Conservation (phyloP, 2,113 vertebrate genomes). For the Todiramphus saurophagus region DNA sequence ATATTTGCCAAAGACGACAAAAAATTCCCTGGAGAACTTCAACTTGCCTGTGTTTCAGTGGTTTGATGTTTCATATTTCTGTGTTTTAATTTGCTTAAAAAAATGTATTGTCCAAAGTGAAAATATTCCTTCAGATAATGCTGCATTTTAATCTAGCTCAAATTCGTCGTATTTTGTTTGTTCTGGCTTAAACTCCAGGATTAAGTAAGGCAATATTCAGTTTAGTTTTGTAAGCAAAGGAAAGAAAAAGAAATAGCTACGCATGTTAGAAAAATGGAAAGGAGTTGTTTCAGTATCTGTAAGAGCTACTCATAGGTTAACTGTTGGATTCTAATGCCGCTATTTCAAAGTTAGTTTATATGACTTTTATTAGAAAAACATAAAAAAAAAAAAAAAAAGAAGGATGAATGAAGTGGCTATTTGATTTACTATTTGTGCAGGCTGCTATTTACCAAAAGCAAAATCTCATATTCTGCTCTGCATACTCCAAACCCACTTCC, state of each 20-base stretch:
- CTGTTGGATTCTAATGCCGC: background rate
- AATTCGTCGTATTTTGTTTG: background rate
- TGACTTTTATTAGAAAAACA: background rate
- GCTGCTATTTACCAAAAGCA: background rate
- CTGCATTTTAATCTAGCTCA: background rate
- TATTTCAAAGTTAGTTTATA: constrained; percentile 7
- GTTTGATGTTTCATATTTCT: background rate
- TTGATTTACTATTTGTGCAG: constrained; percentile 29
- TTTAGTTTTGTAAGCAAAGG: background rate
- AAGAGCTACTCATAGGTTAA: background rate
- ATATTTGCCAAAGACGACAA: background rate
- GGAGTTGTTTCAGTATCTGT: background rate
- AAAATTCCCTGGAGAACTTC: background rate
- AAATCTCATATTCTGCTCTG: background rate
- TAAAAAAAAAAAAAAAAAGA: background rate
- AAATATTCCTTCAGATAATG: background rate
- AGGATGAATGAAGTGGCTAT: constrained; percentile 16
- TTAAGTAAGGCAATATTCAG: background rate
- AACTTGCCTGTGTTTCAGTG: background rate
- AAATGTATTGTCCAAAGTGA: background rate
- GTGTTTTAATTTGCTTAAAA: background rate
- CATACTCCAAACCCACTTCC: background rate
- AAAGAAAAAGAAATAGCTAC: background rate
- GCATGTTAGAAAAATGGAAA: background rate
- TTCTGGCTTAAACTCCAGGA: background rate